Evolutionary conservation across 2,113 vertebrate genomes (phyloP).

Genomic region (Dromiciops gliroides): DNA sequence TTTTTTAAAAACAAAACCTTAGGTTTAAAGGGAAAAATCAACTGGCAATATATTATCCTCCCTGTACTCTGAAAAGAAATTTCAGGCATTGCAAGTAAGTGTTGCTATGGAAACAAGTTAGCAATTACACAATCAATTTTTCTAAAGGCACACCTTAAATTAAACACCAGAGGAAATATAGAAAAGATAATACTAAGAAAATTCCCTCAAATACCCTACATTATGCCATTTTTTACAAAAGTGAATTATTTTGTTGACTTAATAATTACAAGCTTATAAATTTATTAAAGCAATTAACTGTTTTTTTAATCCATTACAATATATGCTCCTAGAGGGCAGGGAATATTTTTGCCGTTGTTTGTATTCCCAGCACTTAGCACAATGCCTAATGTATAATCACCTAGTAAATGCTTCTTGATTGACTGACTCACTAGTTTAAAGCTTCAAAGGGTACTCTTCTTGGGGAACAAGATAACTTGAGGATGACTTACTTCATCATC

Average conservation of each 20-base stretch:
- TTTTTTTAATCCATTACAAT: background rate
- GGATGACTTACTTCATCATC: background rate
- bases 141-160: background rate
- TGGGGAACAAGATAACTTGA: background rate
- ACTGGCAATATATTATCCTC: background rate
- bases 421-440: background rate
- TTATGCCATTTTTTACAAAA: background rate
- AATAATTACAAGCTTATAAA: background rate
- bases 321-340: background rate
- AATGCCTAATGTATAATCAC: background rate
- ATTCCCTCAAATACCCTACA: background rate
- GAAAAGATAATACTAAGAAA: background rate
- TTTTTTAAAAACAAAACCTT: background rate
- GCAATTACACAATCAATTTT: background rate
- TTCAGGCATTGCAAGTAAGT: background rate
- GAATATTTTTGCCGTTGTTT: background rate
- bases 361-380: background rate
- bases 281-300: background rate
- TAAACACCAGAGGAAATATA: background rate
- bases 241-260: background rate
- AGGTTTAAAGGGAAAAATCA: background rate
- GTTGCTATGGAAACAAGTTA: constrained; percentile 9
- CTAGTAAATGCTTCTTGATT: background rate
- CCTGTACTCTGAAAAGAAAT: background rate
- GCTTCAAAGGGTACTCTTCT: background rate